phyloP scores from a whole-genome alignment of 2,797 vertebrate genomes.

The Capromys pilorides region DNA sequence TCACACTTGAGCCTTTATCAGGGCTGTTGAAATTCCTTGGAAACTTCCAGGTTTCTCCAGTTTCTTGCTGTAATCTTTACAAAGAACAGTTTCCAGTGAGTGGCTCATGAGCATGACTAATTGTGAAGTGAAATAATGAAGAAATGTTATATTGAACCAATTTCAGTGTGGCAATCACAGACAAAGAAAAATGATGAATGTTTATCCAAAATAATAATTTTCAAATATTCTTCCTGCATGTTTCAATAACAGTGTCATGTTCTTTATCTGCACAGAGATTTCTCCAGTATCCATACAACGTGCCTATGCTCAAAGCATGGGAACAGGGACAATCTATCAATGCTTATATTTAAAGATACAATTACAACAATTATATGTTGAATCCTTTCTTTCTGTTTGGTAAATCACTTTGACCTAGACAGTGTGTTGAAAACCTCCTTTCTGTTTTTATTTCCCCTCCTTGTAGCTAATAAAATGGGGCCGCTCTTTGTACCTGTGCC shows the following conservation, averaged over 20 bases:
- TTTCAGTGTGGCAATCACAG: background rate
- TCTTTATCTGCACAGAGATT: background rate
- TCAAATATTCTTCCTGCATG: background rate
- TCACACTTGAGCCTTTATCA: background rate
- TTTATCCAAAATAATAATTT: background rate
- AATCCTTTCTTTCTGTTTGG: background rate
- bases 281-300: background rate
- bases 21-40: background rate
- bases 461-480: conserved; percentile 45
- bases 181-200: background rate
- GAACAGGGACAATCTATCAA: background rate
- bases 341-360: background rate
- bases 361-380: conserved; percentile 8
- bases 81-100: background rate
- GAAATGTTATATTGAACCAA: background rate
- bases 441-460: conserved; percentile 49
- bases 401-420: background rate
- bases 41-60: background rate
- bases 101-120: background rate
- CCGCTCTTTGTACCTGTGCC: conserved; percentile 16
- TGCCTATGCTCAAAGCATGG: background rate
- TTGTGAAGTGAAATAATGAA: background rate
- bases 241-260: background rate
- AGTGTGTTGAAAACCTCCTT: conserved; percentile 1
- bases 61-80: background rate